Percentiles rank a stretch among this genome's conserved stretches.
Evolutionary conservation across 2,113 vertebrate species (phyloP).

Genomic region (Trachemys scripta): DNA sequence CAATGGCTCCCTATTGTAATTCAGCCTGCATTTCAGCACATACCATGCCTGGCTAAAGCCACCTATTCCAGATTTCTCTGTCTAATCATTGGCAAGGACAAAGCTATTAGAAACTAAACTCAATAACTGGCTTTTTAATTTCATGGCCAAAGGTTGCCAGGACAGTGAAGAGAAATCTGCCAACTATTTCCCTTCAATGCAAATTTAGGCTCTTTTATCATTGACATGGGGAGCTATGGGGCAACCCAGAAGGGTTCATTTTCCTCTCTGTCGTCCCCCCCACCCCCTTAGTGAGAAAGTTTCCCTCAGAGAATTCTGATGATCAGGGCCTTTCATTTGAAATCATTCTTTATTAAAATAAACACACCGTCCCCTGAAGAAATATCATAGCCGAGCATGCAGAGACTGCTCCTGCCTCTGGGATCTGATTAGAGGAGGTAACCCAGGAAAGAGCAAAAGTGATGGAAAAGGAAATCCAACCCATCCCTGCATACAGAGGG

Average conservation of each 20-base stretch:
- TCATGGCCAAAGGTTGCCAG: slow-evolving; percentile 72
- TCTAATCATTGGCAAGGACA: slow-evolving; percentile 48
- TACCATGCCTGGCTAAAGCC: slow-evolving; percentile 7
- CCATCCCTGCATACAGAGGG: background rate
- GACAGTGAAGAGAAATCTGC: slow-evolving; percentile 69
- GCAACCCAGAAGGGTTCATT: background rate
- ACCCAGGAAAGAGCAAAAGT: background rate
- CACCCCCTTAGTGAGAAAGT: slow-evolving; percentile 13
- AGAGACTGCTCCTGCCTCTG: background rate
- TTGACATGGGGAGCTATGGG: background rate
- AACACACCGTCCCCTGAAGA: background rate
- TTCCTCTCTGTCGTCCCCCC: background rate
- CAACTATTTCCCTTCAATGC: slow-evolving; percentile 56
- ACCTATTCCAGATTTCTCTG: slow-evolving; percentile 44
- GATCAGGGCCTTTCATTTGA: background rate
- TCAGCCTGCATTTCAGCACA: slow-evolving; percentile 19
- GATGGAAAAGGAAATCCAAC: background rate
- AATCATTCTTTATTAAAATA: background rate
- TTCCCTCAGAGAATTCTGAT: slow-evolving; percentile 17
- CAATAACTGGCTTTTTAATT: slow-evolving; percentile 59
- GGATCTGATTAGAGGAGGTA: background rate
- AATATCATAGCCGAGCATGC: background rate
- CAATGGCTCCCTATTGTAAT: slow-evolving; percentile 20
- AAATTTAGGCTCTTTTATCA: background rate
- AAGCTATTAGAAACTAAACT: slow-evolving; percentile 32